Evolutionary conservation across 2,888 invertebrate species (phyloP).

Genomic region (Hirudinaria manillensis): DNA sequence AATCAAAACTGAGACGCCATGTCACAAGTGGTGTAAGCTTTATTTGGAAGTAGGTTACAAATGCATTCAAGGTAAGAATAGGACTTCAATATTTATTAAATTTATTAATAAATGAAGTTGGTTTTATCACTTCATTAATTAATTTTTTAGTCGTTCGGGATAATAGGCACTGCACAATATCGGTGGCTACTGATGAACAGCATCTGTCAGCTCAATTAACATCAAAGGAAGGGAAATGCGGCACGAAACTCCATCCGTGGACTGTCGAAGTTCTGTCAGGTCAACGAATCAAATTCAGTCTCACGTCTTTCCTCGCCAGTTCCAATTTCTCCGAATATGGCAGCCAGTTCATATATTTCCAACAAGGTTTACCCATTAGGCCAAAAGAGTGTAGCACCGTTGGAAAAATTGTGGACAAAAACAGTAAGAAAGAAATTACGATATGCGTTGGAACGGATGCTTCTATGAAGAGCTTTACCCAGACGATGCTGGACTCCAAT

Average conservation of each 20-base stretch:
- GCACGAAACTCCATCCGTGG: conserved; percentile 22
- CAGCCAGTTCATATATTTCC: no score
- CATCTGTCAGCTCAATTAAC: conserved; percentile 1
- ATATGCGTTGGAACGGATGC: background rate
- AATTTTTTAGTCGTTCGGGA: conserved; percentile 16
- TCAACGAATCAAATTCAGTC: conserved; percentile 20
- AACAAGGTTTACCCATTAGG: no score
- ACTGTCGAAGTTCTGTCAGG: conserved; percentile 15
- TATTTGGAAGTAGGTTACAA: conserved; percentile 4
- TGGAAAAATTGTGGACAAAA: background rate
- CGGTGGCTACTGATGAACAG: conserved; percentile 6
- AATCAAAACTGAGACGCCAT: conserved; percentile 10
- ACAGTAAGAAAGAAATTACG: conserved; percentile 2
- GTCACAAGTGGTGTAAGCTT: background rate
- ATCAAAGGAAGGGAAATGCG: background rate
- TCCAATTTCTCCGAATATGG: no score
- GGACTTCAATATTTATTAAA: background rate
- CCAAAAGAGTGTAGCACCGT: background rate
- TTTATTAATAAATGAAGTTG: background rate
- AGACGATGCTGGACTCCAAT: background rate
- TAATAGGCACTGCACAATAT: background rate
- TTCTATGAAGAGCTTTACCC: background rate
- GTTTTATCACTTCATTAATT: background rate
- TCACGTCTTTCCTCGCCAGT: conserved; percentile 1
- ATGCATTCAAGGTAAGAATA: conserved; percentile 1